phyloP scores from a whole-genome alignment of 2,113 vertebrate species.

The Rhinolophus sinicus region DNA sequence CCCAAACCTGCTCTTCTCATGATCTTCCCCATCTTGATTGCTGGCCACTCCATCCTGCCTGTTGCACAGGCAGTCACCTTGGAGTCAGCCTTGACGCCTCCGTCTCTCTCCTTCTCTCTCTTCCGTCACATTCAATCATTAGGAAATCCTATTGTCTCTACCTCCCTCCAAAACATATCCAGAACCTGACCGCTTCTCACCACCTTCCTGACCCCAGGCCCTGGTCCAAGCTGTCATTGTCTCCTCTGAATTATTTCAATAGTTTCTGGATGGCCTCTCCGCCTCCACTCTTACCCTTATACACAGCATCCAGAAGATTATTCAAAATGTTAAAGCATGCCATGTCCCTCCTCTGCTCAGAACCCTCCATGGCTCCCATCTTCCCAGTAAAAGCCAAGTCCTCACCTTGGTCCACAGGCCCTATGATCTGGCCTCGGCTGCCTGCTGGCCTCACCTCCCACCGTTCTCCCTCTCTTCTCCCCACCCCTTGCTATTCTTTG shows the following conservation, averaged over 20 bases:
- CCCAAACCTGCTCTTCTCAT: not conserved
- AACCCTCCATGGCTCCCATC: not conserved
- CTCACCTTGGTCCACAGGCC: not conserved
- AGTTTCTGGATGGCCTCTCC: not conserved
- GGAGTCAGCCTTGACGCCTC: not conserved
- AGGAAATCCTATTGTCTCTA: not conserved
- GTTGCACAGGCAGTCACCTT: not conserved
- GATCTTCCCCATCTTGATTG: not conserved
- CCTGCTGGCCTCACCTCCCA: not conserved
- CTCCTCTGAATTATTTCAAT: not conserved
- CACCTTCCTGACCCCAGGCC: not conserved
- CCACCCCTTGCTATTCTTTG: not conserved
- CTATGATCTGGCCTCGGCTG: not conserved
- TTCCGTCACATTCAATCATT: too few species aligned
- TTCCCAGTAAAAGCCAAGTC: not conserved
- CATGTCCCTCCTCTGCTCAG: not conserved
- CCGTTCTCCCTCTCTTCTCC: fast-evolving
- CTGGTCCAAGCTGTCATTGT: not conserved
- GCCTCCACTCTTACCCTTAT: not conserved
- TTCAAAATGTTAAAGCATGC: not conserved
- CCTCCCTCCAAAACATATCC: not conserved
- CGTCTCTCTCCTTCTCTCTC: not conserved
- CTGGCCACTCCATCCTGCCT: not conserved
- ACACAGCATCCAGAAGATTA: not conserved
- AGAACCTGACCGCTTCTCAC: not conserved